Evolutionary conservation across 30 jellyfish, hydroid and myxozoan species (phyloP).

Genomic region (Cassiopea andromeda): DNA sequence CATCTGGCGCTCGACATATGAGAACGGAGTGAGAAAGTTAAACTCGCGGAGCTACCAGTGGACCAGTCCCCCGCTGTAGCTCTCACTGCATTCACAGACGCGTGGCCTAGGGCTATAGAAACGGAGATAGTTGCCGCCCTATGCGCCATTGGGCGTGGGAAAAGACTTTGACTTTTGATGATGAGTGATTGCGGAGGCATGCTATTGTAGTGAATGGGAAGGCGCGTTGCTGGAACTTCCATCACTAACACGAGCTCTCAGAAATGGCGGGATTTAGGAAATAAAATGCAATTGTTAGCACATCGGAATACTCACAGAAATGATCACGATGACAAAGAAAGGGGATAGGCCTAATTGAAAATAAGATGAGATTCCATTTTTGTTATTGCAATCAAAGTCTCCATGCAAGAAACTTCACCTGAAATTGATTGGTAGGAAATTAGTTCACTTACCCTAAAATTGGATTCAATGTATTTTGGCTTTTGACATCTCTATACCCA

Average conservation of each 20-base stretch:
- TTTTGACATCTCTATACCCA: not conserved
- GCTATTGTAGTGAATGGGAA: too few relatives aligned
- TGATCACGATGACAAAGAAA: slow-evolving; percentile 12
- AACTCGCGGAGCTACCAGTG: too few relatives aligned
- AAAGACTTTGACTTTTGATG: too few relatives aligned
- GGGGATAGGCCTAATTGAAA: slow-evolving; percentile 26
- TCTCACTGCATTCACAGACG: too few relatives aligned
- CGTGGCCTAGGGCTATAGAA: too few relatives aligned
- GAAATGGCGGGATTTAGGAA: slow-evolving; percentile 8
- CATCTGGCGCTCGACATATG: too few relatives aligned
- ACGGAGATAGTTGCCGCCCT: too few relatives aligned
- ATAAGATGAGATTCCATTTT: not conserved
- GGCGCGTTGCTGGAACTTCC: not conserved
- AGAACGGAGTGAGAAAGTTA: too few relatives aligned
- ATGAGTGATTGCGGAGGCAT: too few relatives aligned
- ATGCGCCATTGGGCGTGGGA: too few relatives aligned
- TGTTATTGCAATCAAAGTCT: not conserved
- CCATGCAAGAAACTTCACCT: not conserved
- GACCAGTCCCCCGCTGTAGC: too few relatives aligned
- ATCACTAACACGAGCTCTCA: not conserved
- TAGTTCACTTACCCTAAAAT: not conserved
- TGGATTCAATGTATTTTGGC: not conserved
- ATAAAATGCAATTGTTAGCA: slow-evolving; percentile 20
- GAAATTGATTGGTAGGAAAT: not conserved
- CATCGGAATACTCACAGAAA: slow-evolving; percentile 20